phyloP scores from a whole-genome alignment of 2,888 invertebrate genomes.

The Terebella lapidaria region DNA sequence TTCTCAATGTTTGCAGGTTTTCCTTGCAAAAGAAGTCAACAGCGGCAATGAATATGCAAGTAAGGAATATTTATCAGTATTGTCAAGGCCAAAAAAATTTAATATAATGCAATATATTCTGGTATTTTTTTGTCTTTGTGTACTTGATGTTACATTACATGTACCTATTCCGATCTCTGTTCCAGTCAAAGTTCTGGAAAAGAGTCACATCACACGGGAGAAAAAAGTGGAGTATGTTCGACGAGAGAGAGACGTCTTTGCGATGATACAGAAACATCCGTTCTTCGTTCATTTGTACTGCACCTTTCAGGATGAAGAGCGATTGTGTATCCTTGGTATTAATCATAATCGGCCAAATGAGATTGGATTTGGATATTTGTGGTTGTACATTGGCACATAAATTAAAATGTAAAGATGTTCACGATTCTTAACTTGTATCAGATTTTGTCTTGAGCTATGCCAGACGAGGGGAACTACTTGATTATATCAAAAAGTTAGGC shows the following conservation, averaged over 20 bases:
- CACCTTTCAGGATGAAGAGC: slow-evolving; percentile 90
- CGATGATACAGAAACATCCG: slow-evolving; percentile 67
- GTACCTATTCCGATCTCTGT: no score
- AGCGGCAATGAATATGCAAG: slow-evolving; percentile 89
- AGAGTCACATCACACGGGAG: slow-evolving; percentile 85
- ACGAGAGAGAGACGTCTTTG: slow-evolving; percentile 87
- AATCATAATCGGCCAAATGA: no score
- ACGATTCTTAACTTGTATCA: slow-evolving; percentile 29
- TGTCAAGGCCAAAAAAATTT: no score
- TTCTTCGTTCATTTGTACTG: slow-evolving; percentile 91
- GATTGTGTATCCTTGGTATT: slow-evolving; percentile 65
- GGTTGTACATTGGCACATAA: background rate
- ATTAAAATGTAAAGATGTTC: background rate
- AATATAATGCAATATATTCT: no score
- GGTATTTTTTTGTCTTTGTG: no score
- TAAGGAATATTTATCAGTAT: no score
- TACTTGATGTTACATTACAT: no score
- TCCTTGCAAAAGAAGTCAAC: slow-evolving; percentile 85
- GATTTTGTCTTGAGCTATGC: slow-evolving; percentile 93
- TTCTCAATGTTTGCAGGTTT: no score
- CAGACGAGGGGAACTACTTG: slow-evolving; percentile 87
- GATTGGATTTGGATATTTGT: background rate
- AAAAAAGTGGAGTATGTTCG: slow-evolving; percentile 88
- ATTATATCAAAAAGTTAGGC: slow-evolving; percentile 84
- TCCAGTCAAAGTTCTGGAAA: slow-evolving; percentile 95